Conservation (phyloP, 1,140 invertebrate species). For the Mizuhopecten yessoensis region DNA sequence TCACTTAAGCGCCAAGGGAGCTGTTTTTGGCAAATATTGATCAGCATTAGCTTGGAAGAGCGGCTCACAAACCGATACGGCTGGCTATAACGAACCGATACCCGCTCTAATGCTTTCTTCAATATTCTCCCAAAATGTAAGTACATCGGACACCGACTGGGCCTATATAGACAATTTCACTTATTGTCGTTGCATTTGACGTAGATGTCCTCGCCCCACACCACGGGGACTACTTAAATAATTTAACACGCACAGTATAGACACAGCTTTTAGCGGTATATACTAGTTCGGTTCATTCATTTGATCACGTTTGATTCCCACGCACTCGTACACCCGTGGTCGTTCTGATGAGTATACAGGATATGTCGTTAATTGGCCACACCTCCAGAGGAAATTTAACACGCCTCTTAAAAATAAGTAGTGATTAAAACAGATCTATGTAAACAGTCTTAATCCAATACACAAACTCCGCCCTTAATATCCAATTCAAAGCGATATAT, state of each 20-base stretch:
- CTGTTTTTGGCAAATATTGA: slow-evolving; percentile 34
- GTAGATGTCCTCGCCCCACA: background rate
- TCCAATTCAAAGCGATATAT: background rate
- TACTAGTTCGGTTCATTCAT: background rate
- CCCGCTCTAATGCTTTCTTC: background rate
- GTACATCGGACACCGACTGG: background rate
- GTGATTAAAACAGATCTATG: background rate
- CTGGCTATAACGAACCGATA: background rate
- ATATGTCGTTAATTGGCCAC: background rate
- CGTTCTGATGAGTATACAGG: background rate
- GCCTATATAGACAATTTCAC: background rate
- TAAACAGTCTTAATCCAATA: background rate
- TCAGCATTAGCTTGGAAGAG: background rate
- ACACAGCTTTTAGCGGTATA: background rate
- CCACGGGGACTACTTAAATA: background rate
- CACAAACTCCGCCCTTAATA: background rate
- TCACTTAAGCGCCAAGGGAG: slow-evolving; percentile 21
- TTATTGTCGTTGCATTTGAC: background rate
- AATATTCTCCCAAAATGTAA: background rate
- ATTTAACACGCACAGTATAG: background rate
- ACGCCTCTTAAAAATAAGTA: background rate
- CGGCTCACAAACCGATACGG: background rate
- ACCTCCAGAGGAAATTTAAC: too few species aligned
- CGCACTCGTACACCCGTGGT: background rate
- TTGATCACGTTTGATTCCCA: background rate